phyloP scores from a whole-genome alignment of 2,113 vertebrate genomes.

The Lethenteron camtschaticum region DNA sequence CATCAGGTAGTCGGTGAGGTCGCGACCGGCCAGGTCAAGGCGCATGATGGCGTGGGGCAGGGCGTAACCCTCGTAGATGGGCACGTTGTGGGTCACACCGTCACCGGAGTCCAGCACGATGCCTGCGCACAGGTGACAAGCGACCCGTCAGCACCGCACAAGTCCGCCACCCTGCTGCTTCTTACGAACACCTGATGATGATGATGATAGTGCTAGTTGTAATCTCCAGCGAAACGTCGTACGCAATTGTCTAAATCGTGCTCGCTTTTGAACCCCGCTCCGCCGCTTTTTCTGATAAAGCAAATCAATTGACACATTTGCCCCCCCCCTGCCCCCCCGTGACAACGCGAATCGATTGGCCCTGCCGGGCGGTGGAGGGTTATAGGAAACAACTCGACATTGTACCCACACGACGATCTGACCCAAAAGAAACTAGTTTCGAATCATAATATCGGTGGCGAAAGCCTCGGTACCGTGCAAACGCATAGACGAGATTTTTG shows the following conservation, averaged over 20 bases:
- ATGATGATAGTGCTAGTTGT: too few relatives aligned
- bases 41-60: conserved; percentile 77
- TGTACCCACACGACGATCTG: background rate
- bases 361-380: background rate
- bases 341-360: background rate
- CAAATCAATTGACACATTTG: too few relatives aligned
- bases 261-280: too few relatives aligned
- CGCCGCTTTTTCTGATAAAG: too few relatives aligned
- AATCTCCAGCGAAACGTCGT: too few relatives aligned
- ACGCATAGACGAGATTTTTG: too few relatives aligned
- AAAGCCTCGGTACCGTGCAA: too few relatives aligned
- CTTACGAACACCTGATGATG: too few relatives aligned
- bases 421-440: too few relatives aligned
- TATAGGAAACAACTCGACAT: background rate
- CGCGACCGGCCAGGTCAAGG: conserved; percentile 87
- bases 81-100: conserved; percentile 72
- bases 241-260: too few relatives aligned
- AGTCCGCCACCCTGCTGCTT: too few relatives aligned
- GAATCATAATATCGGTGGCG: too few relatives aligned
- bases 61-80: conserved; percentile 46
- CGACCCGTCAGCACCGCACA: background rate
- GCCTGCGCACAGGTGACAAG: conserved; percentile 26
- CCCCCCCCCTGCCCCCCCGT: background rate
- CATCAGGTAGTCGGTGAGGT: conserved; percentile 99
- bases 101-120: conserved; percentile 97